Percentiles rank a stretch among this genome's conserved stretches.
phyloP scores from a whole-genome alignment of 2,113 vertebrate genomes.

The Nibea albiflora region DNA sequence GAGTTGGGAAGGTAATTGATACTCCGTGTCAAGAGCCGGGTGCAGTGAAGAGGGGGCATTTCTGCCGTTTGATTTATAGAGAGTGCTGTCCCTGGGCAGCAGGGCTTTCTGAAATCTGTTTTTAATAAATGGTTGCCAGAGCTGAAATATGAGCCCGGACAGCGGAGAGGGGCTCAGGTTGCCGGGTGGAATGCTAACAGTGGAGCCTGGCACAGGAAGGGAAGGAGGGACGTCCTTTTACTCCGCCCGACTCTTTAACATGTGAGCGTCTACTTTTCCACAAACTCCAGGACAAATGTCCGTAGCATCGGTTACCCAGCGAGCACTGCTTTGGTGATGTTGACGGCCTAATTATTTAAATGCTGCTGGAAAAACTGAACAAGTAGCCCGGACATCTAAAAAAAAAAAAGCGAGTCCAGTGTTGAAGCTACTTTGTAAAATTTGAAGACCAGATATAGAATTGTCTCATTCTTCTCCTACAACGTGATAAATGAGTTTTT shows the following conservation, averaged over 20 bases:
- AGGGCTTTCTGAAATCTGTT: conserved; percentile 79
- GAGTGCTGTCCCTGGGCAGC: conserved; percentile 60
- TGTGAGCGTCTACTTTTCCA: conserved; percentile 29
- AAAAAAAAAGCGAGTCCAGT: neutral
- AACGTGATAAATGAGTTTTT: neutral
- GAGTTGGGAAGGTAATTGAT: conserved; percentile 54
- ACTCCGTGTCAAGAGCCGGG: conserved; percentile 29
- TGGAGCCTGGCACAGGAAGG: conserved; percentile 59
- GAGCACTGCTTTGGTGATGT: neutral
- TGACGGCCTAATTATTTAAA: neutral
- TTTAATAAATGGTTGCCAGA: conserved; percentile 83
- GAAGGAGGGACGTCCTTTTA: conserved; percentile 43
- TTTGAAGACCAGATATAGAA: no score
- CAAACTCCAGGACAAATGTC: conserved; percentile 20
- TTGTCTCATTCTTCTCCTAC: neutral
- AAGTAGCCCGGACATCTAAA: neutral
- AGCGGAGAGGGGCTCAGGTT: conserved; percentile 76
- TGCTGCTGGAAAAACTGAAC: neutral
- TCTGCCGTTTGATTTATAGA: conserved; percentile 73
- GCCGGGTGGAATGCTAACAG: conserved; percentile 84
- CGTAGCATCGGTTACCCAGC: neutral
- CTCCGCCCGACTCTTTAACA: conserved; percentile 40
- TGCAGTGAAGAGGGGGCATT: conserved; percentile 53
- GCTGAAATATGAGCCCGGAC: conserved; percentile 84
- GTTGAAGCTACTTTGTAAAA: neutral